Evolutionary conservation across 2,888 invertebrate species (phyloP).

Genomic region (Adelphocoris suturalis): DNA sequence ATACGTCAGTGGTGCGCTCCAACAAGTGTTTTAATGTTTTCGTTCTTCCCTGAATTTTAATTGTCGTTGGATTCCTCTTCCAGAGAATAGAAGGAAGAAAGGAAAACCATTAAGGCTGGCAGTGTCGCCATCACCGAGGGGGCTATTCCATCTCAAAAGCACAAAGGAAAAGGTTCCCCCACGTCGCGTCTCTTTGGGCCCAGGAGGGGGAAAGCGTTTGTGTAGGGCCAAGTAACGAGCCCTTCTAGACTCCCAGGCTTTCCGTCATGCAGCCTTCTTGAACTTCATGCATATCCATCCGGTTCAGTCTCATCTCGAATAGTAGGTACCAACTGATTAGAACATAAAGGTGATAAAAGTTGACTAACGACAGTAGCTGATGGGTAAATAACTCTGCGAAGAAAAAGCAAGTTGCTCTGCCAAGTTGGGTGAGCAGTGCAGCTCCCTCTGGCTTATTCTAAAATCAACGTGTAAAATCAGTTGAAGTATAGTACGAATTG

Average conservation of each 20-base stretch:
- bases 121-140: conserved; percentile 1
- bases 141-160: conserved; percentile 59
- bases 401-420: background rate
- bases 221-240: conserved; percentile 53
- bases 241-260: conserved; percentile 40
- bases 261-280: conserved; percentile 46
- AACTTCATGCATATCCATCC: conserved; percentile 26
- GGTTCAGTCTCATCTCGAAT: background rate
- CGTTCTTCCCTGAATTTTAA: conserved; percentile 48
- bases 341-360: background rate
- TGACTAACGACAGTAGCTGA: background rate
- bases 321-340: background rate
- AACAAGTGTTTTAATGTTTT: conserved; percentile 31
- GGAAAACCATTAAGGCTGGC: conserved; percentile 51
- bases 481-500: too few species aligned
- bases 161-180: conserved; percentile 48
- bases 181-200: background rate
- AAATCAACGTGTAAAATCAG: too few species aligned
- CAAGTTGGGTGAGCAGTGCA: background rate
- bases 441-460: background rate
- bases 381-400: background rate
- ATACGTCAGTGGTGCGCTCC: background rate
- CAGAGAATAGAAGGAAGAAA: conserved; percentile 30
- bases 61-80: conserved; percentile 38
- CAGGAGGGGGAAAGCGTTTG: conserved; percentile 7